Evolutionary conservation across 2,797 vertebrate genomes (phyloP).

Genomic region (Argya squamiceps): DNA sequence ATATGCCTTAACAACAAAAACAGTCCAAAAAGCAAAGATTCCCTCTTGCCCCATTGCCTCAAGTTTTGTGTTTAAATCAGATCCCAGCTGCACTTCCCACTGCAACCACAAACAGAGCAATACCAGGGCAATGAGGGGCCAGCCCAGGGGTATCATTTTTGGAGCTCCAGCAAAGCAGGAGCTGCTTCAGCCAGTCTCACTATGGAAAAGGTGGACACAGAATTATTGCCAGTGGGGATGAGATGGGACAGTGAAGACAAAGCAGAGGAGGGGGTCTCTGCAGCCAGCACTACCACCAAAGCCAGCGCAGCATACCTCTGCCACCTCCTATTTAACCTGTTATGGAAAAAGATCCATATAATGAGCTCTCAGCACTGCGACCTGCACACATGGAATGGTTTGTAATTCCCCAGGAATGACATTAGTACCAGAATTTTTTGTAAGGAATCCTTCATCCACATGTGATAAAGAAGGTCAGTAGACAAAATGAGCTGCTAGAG

Average conservation of each 20-base stretch:
- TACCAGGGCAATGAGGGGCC: rapidly evolving
- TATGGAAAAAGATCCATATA: background rate
- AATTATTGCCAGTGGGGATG: background rate
- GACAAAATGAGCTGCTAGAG: background rate
- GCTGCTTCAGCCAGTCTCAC: background rate
- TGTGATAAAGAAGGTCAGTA: background rate
- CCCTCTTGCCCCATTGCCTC: background rate
- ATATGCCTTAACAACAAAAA: background rate
- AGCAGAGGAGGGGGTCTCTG: background rate
- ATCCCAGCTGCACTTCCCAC: background rate
- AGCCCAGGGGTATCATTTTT: background rate
- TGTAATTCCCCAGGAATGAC: background rate
- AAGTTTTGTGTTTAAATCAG: background rate
- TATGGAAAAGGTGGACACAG: background rate
- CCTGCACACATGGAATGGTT: background rate
- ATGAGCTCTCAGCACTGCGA: background rate
- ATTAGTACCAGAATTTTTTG: background rate
- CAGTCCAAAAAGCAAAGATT: background rate
- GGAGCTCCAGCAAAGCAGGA: background rate
- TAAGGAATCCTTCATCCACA: background rate
- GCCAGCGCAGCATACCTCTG: background rate
- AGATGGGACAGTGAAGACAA: background rate
- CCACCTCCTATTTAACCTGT: background rate
- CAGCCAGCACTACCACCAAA: background rate
- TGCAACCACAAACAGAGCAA: background rate